Conservation (phyloP, 1,140 invertebrate genomes). For the Atta cephalotes region DNA sequence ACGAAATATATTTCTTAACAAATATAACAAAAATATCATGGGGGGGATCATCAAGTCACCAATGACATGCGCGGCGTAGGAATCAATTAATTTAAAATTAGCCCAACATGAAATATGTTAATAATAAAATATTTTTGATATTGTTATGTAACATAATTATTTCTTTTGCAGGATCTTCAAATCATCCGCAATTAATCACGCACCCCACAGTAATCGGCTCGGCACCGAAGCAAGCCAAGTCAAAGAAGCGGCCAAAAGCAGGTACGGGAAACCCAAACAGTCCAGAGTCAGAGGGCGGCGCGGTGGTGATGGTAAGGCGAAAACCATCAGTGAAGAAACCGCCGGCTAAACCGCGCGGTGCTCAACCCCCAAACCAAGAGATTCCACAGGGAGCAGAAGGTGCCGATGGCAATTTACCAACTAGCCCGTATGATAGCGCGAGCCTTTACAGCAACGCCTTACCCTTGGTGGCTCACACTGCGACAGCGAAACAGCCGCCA, state of each 20-base stretch:
- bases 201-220: conserved; percentile 92
- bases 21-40: too few species aligned
- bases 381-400: conserved; percentile 89
- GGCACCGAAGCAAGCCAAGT: conserved; percentile 90
- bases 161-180: conserved; percentile 89
- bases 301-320: conserved; percentile 86
- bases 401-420: conserved; percentile 87
- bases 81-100: too few species aligned
- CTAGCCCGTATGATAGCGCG: conserved; percentile 92
- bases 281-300: conserved; percentile 87
- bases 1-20: too few species aligned
- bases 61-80: too few species aligned
- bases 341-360: conserved; percentile 81
- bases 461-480: conserved; percentile 87
- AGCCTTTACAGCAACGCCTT: conserved; percentile 93
- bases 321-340: conserved; percentile 93
- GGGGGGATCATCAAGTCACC: too few species aligned
- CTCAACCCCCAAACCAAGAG: conserved; percentile 87
- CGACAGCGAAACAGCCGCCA: conserved; percentile 91
- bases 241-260: conserved; percentile 90
- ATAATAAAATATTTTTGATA: background rate
- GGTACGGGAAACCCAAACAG: conserved; percentile 88
- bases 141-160: conserved; percentile 8
- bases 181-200: conserved; percentile 91
- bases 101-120: background rate